Evolutionary conservation across 2,888 invertebrate genomes (phyloP).

Genomic region (Lycophotia porphyrea): DNA sequence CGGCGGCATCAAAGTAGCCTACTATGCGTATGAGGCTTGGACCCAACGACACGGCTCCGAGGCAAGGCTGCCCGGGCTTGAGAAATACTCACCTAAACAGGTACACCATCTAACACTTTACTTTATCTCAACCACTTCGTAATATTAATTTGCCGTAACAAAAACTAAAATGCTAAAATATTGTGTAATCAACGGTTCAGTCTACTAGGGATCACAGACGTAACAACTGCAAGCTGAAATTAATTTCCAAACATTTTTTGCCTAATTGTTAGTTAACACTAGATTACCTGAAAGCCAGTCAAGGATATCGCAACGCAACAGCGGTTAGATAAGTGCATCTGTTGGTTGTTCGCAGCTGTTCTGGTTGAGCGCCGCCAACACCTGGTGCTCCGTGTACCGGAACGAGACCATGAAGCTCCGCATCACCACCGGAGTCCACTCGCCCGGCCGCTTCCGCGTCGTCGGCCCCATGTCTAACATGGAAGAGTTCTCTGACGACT

Average conservation of each 20-base stretch:
- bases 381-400: slow-evolving; percentile 96
- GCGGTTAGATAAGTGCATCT: slow-evolving; percentile 40
- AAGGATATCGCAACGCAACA: slow-evolving; percentile 35
- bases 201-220: not conserved
- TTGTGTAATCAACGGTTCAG: slow-evolving; percentile 25
- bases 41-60: slow-evolving; percentile 92
- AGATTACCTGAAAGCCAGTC: slow-evolving; percentile 46
- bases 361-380: slow-evolving; percentile 96
- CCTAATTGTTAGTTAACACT: slow-evolving; percentile 25
- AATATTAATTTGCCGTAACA: not conserved
- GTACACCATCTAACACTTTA: slow-evolving; percentile 68
- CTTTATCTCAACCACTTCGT: not conserved
- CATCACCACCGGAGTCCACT: slow-evolving; percentile 95
- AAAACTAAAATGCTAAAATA: slow-evolving; percentile 11
- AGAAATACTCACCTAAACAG: slow-evolving; percentile 92
- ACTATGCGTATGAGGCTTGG: slow-evolving; percentile 95
- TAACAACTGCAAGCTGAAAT: slow-evolving; percentile 23
- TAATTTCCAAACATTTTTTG: slow-evolving; percentile 28
- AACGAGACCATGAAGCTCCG: slow-evolving; percentile 94
- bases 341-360: slow-evolving; percentile 90
- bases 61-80: slow-evolving; percentile 92
- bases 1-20: slow-evolving; percentile 97
- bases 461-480: slow-evolving; percentile 98
- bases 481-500: slow-evolving; percentile 96
- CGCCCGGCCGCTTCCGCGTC: slow-evolving; percentile 95